These are phyloP conservation scores for Augochlorella aurata DNA, from an alignment of 2,888 invertebrate species.

Conservation along the genomic window DNA sequence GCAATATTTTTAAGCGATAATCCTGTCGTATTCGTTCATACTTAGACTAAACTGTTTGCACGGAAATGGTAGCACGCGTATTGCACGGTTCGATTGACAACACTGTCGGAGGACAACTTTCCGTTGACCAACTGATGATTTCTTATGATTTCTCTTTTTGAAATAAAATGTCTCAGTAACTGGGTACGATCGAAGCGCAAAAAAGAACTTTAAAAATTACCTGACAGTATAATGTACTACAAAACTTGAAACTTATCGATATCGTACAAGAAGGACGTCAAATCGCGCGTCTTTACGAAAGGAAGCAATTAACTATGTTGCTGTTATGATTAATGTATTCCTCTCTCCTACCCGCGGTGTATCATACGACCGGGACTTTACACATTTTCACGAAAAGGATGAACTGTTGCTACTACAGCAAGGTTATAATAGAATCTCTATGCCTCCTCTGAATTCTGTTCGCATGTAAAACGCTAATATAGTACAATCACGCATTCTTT, in stretches of 20 bases:
- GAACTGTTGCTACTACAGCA: conserved; percentile 29
- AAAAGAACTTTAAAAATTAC: no score
- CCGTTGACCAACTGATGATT: neutral
- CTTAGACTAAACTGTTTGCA: conserved; percentile 22
- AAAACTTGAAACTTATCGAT: neutral
- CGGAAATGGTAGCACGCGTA: conserved; percentile 22
- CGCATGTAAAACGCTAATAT: conserved; percentile 50
- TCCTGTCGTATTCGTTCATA: neutral
- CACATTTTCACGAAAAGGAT: conserved; percentile 39
- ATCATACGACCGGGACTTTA: conserved; percentile 41
- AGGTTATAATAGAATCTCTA: conserved; percentile 30
- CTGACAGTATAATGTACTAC: no score
- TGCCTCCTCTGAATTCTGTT: conserved; percentile 26
- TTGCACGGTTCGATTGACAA: conserved; percentile 40
- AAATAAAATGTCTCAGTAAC: neutral
- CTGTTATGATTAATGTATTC: conserved; percentile 24
- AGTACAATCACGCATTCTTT: conserved; percentile 42
- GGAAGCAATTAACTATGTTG: neutral
- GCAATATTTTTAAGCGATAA: conserved; percentile 17
- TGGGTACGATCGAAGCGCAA: no score
- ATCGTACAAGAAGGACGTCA: neutral
- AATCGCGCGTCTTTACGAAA: no score
- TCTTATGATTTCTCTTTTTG: no score
- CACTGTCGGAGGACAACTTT: conserved; percentile 10
- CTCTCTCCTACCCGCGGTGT: conserved; percentile 25